Base-by-base conservation (phyloP, 2,113 vertebrate species). In the Cochlearius cochlearius region DNA sequence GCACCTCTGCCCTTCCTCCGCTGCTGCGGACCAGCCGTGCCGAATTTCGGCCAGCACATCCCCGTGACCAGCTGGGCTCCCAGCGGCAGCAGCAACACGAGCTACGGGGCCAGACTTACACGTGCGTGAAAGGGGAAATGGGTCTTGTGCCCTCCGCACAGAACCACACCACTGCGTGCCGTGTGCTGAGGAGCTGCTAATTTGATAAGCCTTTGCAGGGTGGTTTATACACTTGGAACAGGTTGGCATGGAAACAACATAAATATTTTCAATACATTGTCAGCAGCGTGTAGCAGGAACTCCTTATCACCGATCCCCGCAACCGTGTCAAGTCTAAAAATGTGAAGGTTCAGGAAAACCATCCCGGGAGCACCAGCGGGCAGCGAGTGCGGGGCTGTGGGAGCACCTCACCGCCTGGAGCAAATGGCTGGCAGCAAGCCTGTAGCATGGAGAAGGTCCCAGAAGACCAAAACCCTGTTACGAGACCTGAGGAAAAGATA, bases 31-130 rank as follows among this genome's bases (percentile, higher is more conserved):
- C 13, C 27, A 11, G 38, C 38, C 3, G 1, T 4, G 15, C 27
- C 1, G 1, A 15, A 12, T 41, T 86, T 49, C 0, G 4, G 30
- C 45, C 68, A 38, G 36, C 27, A 14, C 26, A 12, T 12, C 53
- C 26, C 52, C 5, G 1, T 10, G 30, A 20, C 13, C 2, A 3
- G 45, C 55, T 2, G 3, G 27, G 49, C 11, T 68, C 56, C 49
- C 7, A 17, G 6, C 4, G 1, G 60, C 5, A 0, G 39, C 52
- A 32, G 27, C 32, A 6, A 29, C 16, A 7, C 0, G 1, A 66
- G 50, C 21, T 38, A 15, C 1, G 0, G 32, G 14, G 17, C 25
- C 63, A 21, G 63, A 7, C 34, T 21, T 4, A 2, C 11, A 12
- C 1, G 49, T 43, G 26, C 39, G 9, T 18, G 7, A 23, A 3